phyloP scores from a whole-genome alignment of 2,113 vertebrate species.

The Gopherus evgoodei region DNA sequence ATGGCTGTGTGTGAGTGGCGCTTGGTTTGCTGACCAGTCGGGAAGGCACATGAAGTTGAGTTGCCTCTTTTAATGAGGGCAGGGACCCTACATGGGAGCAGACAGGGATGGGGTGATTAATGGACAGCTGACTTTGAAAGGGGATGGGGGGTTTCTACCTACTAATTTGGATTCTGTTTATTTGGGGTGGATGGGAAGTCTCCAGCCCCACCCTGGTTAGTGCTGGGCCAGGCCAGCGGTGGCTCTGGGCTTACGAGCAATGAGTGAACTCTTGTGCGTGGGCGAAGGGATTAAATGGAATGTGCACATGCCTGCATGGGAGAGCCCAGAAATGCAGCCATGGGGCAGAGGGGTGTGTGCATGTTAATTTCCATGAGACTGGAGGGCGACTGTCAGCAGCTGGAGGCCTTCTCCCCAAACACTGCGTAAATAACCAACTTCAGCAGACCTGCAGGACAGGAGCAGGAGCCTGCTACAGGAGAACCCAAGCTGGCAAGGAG shows the following conservation, averaged over 20 bases:
- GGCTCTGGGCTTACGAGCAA: no score
- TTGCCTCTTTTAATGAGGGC: neutral
- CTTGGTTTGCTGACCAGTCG: neutral
- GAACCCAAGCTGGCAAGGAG: no score
- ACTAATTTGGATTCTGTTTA: neutral
- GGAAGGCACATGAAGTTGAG: neutral
- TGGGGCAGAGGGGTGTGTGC: no score
- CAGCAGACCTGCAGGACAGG: no score
- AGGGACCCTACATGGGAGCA: neutral
- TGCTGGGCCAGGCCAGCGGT: no score
- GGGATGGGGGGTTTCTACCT: neutral
- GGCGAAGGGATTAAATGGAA: neutral
- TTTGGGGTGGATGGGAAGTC: no score
- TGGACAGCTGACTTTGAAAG: neutral
- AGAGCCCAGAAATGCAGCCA: neutral
- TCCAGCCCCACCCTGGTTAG: neutral
- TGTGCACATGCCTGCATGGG: no score
- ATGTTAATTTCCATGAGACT: neutral
- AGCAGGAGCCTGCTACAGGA: no score
- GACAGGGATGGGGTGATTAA: neutral
- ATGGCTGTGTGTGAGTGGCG: accelerated
- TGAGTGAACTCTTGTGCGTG: no score
- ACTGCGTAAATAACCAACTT: no score
- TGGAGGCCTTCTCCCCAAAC: no score
- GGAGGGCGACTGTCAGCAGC: no score